These are phyloP conservation scores for Distichodus sexfasciatus DNA, from an alignment of 2,797 vertebrate genomes.

Conservation along the genomic window DNA sequence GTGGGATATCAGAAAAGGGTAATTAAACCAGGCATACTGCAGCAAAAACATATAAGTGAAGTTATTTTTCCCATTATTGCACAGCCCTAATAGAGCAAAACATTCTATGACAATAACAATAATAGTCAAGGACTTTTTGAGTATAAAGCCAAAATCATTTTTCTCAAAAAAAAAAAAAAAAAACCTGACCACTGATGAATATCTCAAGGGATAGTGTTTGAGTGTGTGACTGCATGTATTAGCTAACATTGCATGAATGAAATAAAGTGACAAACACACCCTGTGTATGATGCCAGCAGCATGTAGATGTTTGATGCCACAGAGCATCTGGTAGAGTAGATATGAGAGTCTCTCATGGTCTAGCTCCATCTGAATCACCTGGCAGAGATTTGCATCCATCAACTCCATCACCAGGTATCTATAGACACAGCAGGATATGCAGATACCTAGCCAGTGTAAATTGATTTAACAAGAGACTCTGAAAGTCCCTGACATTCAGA, in stretches of 20 bases:
- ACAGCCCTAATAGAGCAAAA: no score
- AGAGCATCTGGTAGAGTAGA: slow-evolving; percentile 95
- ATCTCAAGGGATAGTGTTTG: no score
- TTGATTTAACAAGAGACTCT: neutral
- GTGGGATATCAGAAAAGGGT: neutral
- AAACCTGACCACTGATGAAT: no score
- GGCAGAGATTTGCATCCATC: slow-evolving; percentile 97
- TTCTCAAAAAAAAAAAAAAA: no score
- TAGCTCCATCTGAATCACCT: slow-evolving; percentile 97
- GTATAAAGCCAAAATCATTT: no score
- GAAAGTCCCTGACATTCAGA: neutral
- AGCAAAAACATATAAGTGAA: neutral
- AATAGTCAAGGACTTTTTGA: no score
- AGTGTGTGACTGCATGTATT: no score
- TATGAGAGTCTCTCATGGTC: slow-evolving; percentile 95
- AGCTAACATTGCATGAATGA: no score
- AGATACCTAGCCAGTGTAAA: neutral
- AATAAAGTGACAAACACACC: no score
- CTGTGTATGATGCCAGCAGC: slow-evolving; percentile 95
- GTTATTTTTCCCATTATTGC: no score
- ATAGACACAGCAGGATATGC: no score
- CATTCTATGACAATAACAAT: no score
- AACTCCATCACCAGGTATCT: slow-evolving; percentile 97
- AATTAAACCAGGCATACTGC: neutral
- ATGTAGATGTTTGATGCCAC: slow-evolving; percentile 95